These are phyloP conservation scores for Leucophenga montana DNA, from an alignment of 2,888 invertebrate genomes.

Conservation along the genomic window DNA sequence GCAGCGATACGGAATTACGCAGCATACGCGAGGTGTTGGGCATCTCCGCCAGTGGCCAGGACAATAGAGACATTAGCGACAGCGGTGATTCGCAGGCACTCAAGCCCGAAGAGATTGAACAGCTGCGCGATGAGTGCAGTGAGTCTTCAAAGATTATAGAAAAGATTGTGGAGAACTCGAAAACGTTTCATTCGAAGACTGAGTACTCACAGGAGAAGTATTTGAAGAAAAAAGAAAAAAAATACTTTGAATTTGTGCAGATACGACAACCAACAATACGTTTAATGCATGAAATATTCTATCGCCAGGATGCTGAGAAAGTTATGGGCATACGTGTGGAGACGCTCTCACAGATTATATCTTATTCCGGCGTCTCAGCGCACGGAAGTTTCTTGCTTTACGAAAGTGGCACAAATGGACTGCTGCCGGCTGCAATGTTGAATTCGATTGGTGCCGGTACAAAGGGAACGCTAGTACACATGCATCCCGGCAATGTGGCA, in stretches of 20 bases:
- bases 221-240: slow-evolving; percentile 93
- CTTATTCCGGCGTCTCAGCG: slow-evolving; percentile 85
- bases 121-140: slow-evolving; percentile 81
- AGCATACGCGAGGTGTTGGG: slow-evolving; percentile 79
- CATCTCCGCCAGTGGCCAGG: slow-evolving; percentile 81
- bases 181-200: slow-evolving; percentile 91
- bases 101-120: slow-evolving; percentile 86
- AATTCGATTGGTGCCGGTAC: slow-evolving; percentile 82
- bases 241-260: slow-evolving; percentile 89
- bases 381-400: slow-evolving; percentile 86
- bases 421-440: slow-evolving; percentile 87
- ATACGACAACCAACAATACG: slow-evolving; percentile 87
- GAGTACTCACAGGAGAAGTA: slow-evolving; percentile 96
- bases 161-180: slow-evolving; percentile 91
- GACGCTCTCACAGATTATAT: slow-evolving; percentile 89
- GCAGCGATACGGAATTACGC: slow-evolving; percentile 73
- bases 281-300: slow-evolving; percentile 88
- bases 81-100: slow-evolving; percentile 84
- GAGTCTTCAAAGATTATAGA: slow-evolving; percentile 89
- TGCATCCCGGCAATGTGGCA: slow-evolving; percentile 87
- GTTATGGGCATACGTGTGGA: slow-evolving; percentile 87
- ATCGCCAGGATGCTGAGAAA: slow-evolving; percentile 83
- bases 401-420: slow-evolving; percentile 90
- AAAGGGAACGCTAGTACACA: slow-evolving; percentile 79
- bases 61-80: slow-evolving; percentile 89